Evolutionary conservation across 1,140 invertebrate species (phyloP), one percentile per base, ranked within the genome.

Genomic region (Uloborus diversus): DNA sequence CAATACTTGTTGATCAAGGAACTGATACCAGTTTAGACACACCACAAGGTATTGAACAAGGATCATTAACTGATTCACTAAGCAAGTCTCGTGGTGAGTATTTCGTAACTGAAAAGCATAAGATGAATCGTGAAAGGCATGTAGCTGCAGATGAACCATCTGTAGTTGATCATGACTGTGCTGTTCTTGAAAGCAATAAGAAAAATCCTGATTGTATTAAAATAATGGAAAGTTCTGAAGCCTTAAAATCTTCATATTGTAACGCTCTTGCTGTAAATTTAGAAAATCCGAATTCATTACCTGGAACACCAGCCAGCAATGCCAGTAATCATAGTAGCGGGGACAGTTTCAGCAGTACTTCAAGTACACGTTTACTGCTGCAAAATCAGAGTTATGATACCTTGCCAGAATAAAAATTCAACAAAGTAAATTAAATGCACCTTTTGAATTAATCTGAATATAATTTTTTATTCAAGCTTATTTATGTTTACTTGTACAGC

Each of bases 281-380:
- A 20, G 81, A 81, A 73, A 80, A 76, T 62, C 11, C 20, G 17
- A 64, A 13, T n/a, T 83, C 81, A 35, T 59, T 81, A 25, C 79
- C 82, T 62, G 81, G 84, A 35, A 83, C 92, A 3, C 85, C 92
- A 37, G 88, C 90, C 2, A 92, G 91, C 82, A 91, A 91, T 79
- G 51, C 73, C 28, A 85, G 83, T 62, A 82, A 84, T 27, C 89
- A 91, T 65, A 92, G 91, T 81, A 92, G 91, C 65, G 90, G 90
- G 62, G 92, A 93, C 83, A 92, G 91, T 84, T 92, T 92, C 86
- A 92, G 91, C 82, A 92, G 91, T 14, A 90, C 90, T 61, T 92
- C 91, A 9, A 92, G 91, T 47, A 92, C 92, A 1, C 89, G 90
- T 32, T 90, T 64, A 17, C 64, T 81, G 14, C 47, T 81, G 28